Conservation (phyloP, 2,888 invertebrate genomes). For the Kuschelorhynchus macadamiae region DNA sequence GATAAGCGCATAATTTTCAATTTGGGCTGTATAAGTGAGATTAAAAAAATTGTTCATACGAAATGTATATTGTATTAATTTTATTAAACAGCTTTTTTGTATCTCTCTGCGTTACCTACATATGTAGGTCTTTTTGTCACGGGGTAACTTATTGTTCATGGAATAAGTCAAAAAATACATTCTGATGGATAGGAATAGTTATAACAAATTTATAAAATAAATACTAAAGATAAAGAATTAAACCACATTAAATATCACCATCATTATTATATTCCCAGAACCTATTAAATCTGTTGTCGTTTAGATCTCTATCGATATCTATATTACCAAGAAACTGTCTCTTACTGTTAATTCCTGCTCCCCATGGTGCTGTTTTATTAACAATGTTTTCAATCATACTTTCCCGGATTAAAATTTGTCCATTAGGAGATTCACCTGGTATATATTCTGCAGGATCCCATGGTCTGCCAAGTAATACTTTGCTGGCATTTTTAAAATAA, state of each 20-base stretch:
- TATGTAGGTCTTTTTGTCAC: too few species aligned
- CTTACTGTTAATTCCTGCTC: background rate
- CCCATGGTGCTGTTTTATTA: conserved; percentile 8
- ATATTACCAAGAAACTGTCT: background rate
- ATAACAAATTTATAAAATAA: too few species aligned
- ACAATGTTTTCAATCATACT: conserved; percentile 1
- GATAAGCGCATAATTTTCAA: too few species aligned
- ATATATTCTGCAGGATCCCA: conserved; percentile 11
- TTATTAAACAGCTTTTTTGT: too few species aligned
- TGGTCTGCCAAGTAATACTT: conserved; percentile 4
- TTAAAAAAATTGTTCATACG: too few species aligned
- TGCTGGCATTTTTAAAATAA: background rate
- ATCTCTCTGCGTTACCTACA: too few species aligned
- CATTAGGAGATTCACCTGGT: conserved; percentile 21
- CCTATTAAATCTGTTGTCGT: conserved; percentile 11
- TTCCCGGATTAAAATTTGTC: conserved; percentile 14
- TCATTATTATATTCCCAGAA: conserved; percentile 15
- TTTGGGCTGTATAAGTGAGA: too few species aligned
- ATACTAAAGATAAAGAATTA: too few species aligned
- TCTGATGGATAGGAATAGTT: too few species aligned
- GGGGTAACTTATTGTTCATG: too few species aligned
- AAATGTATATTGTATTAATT: too few species aligned
- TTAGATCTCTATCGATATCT: background rate
- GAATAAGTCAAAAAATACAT: too few species aligned
- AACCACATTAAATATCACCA: conserved; percentile 1